These are phyloP conservation scores for Scaptomyza tumidula DNA, from an alignment of 2,888 invertebrate genomes.

Conservation along the genomic window DNA sequence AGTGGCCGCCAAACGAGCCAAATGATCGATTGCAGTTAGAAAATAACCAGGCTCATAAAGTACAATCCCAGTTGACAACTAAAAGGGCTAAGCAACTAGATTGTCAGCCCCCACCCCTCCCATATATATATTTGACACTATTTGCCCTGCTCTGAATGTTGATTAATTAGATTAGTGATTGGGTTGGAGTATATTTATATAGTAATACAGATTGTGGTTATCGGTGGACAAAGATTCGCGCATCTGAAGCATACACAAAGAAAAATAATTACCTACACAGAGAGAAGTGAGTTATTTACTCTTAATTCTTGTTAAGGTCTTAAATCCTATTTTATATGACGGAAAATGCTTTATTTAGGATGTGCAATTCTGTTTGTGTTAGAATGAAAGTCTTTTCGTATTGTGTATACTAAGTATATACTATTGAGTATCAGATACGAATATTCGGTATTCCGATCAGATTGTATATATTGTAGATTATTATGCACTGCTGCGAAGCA, in stretches of 20 bases:
- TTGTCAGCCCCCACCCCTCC: neutral
- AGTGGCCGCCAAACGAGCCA: constrained; percentile 54
- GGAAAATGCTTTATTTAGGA: neutral
- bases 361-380: too few species aligned
- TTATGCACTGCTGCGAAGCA: constrained; percentile 39
- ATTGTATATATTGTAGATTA: constrained; percentile 19
- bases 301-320: too few species aligned
- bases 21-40: constrained; percentile 69
- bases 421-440: constrained; percentile 6
- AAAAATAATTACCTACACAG: neutral
- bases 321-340: too few species aligned
- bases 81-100: constrained; percentile 22
- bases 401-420: neutral
- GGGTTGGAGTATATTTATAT: neutral
- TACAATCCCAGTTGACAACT: constrained; percentile 45
- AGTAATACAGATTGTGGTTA: neutral
- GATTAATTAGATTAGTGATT: constrained; percentile 72
- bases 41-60: constrained; percentile 18
- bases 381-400: neutral
- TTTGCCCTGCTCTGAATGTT: constrained; percentile 56
- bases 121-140: constrained; percentile 58
- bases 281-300: neutral
- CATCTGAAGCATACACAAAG: constrained; percentile 50
- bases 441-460: constrained; percentile 18
- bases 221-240: constrained; percentile 55